These are phyloP conservation scores for Rhinoraja longicauda DNA, from an alignment of 2,797 vertebrate genomes.

Conservation along the genomic window DNA sequence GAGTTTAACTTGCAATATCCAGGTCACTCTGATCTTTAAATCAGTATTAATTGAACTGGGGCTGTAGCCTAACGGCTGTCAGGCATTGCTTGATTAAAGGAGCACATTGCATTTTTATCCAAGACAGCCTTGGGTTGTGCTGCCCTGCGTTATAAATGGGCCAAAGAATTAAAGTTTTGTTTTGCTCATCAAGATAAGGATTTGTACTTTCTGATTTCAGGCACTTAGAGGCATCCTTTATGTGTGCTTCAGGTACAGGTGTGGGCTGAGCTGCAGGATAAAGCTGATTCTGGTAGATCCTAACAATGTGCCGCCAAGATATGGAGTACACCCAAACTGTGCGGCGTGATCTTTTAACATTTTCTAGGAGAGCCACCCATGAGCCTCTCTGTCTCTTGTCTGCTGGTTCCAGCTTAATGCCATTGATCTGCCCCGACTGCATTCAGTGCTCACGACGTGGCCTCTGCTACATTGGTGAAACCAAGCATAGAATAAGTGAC, in stretches of 20 bases:
- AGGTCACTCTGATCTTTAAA: slow-evolving; percentile 6
- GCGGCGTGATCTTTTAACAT: neutral
- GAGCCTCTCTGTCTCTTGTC: neutral
- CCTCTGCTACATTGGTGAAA: too few relatives aligned
- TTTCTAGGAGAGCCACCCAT: neutral
- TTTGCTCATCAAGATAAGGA: too few relatives aligned
- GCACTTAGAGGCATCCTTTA: neutral
- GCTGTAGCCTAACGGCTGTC: neutral
- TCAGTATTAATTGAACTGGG: neutral
- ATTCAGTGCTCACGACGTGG: too few relatives aligned
- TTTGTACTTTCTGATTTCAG: neutral
- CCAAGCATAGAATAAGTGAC: too few relatives aligned
- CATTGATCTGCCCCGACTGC: too few relatives aligned
- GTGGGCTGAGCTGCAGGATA: neutral
- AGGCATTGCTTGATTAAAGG: neutral
- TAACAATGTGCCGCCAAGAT: neutral
- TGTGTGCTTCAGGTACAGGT: neutral
- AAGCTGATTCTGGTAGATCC: neutral
- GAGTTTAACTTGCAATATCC: neutral
- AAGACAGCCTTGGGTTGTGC: neutral
- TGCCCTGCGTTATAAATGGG: neutral
- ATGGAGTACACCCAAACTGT: neutral
- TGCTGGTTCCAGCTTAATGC: neutral
- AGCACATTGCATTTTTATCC: neutral
- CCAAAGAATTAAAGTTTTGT: neutral